phyloP scores from a whole-genome alignment of 2,888 invertebrate genomes.

The Opisthograptis luteolata region DNA sequence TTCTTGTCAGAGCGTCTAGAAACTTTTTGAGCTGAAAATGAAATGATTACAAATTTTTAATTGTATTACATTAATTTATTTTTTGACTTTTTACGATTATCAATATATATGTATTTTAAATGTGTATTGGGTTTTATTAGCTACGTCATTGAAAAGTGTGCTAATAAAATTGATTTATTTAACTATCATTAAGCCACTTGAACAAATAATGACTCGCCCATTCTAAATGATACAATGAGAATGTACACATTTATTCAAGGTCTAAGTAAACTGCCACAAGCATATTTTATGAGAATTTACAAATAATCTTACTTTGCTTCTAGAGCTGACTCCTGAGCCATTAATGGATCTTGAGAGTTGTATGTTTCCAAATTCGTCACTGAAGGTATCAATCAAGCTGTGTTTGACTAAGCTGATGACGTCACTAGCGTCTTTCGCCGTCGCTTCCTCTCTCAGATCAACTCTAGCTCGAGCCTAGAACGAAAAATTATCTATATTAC shows the following conservation, averaged over 20 bases:
- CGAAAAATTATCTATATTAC: neutral
- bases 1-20: constrained; percentile 86
- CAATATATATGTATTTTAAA: neutral
- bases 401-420: constrained; percentile 93
- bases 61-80: constrained; percentile 1
- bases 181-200: no score
- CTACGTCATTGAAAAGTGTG: no score
- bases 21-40: constrained; percentile 88
- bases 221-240: no score
- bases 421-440: constrained; percentile 91
- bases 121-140: no score
- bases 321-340: constrained; percentile 89
- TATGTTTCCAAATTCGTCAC: constrained; percentile 88
- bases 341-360: constrained; percentile 87
- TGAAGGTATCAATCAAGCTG: constrained; percentile 90
- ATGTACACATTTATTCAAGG: no score
- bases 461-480: constrained; percentile 93
- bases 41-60: constrained; percentile 1
- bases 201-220: no score
- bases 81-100: constrained; percentile 1
- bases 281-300: no score
- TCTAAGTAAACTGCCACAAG: no score
- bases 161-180: no score
- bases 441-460: constrained; percentile 93
- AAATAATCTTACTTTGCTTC: constrained; percentile 81